phyloP scores from a whole-genome alignment of 2,888 invertebrate species.

The Priocnemis perturbator region DNA sequence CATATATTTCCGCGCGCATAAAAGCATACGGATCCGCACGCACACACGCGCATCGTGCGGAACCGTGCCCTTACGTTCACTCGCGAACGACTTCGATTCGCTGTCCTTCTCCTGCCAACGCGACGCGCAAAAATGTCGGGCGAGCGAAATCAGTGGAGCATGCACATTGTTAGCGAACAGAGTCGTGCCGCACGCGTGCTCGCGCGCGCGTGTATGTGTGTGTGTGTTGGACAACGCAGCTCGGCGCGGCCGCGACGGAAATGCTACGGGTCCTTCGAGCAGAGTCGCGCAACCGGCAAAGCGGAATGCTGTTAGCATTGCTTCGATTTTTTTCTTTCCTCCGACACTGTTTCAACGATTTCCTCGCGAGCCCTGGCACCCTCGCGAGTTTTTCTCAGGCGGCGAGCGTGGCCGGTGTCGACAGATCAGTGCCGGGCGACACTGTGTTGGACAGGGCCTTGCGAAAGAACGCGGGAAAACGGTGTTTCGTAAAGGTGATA shows the following conservation, averaged over 20 bases:
- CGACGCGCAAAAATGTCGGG: constrained; percentile 56
- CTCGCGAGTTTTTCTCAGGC: no score
- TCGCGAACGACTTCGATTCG: constrained; percentile 29
- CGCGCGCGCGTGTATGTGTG: no score
- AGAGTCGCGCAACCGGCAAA: constrained; percentile 24
- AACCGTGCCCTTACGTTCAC: constrained; percentile 54
- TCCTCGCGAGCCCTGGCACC: not conserved
- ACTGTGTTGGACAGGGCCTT: no score
- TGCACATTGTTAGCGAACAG: constrained; percentile 60
- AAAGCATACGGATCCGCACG: not conserved
- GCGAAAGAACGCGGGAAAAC: no score
- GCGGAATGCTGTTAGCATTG: constrained; percentile 42
- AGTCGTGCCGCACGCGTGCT: not conserved
- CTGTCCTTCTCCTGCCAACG: no score
- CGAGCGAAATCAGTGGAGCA: constrained; percentile 60
- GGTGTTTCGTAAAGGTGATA: no score
- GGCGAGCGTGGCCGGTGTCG: no score
- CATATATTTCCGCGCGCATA: not conserved
- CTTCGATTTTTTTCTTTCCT: not conserved
- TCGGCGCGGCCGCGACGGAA: not conserved
- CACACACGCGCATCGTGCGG: constrained; percentile 14
- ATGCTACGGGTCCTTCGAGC: constrained; percentile 8
- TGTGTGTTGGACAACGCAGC: no score
- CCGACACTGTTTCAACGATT: no score
- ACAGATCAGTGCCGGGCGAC: no score